phyloP scores from a whole-genome alignment of 2,888 invertebrate genomes.

The Diaperis boleti region DNA sequence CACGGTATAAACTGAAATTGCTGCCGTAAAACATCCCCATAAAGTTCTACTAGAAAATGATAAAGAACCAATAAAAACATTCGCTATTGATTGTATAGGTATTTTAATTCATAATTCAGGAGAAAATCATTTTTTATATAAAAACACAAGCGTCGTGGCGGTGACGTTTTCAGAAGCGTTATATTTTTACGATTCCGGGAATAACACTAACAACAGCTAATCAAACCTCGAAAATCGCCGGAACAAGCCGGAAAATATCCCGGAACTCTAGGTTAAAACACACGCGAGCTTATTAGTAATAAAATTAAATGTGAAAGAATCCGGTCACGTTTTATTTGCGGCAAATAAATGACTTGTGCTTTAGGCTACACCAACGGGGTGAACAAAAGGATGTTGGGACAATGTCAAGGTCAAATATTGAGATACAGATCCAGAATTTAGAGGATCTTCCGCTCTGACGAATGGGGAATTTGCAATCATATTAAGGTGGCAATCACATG shows the following conservation, averaged over 20 bases:
- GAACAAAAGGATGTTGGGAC: too few species aligned
- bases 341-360: background rate
- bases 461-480: too few species aligned
- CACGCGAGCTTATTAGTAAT: slow-evolving; percentile 13
- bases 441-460: too few species aligned
- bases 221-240: too few species aligned
- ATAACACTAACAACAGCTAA: too few species aligned
- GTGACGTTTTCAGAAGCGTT: slow-evolving; percentile 14
- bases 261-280: background rate
- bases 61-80: slow-evolving; percentile 1
- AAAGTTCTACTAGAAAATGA: slow-evolving; percentile 5
- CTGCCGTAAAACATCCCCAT: background rate
- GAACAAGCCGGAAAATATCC: background rate
- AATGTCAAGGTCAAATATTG: too few species aligned
- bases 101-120: slow-evolving; percentile 17
- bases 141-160: background rate
- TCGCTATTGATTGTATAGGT: slow-evolving; percentile 21
- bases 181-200: background rate
- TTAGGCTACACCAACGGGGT: too few species aligned
- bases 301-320: slow-evolving; percentile 17
- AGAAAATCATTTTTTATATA: too few species aligned
- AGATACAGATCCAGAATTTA: too few species aligned
- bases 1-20: background rate
- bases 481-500: too few species aligned
- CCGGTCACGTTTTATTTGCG: background rate